A percentile compares a stretch with the other conserved stretches of the same genome.
phyloP scores from a whole-genome alignment of 2,888 invertebrate species.

The Polietes domitor region DNA sequence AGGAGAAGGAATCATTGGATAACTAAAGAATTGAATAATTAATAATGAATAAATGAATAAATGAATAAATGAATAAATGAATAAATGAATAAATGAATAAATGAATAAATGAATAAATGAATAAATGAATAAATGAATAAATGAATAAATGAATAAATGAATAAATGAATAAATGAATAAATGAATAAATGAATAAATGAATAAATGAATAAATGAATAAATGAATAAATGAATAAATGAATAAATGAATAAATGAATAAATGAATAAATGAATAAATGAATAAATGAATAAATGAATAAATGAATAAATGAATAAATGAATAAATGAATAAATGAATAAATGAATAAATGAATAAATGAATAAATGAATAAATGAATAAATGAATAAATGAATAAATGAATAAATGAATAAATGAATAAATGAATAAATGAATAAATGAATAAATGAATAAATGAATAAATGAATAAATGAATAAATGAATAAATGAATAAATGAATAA shows the following conservation, averaged over 20 bases:
- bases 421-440: neutral
- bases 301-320: neutral
- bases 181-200: neutral
- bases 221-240: neutral
- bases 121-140: slow-evolving; percentile 22
- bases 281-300: slow-evolving; percentile 1
- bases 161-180: slow-evolving; percentile 22
- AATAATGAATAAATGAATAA: no score
- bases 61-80: slow-evolving; percentile 5
- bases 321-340: slow-evolving; percentile 3
- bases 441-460: slow-evolving; percentile 1
- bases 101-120: slow-evolving; percentile 3
- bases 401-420: slow-evolving; percentile 3
- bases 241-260: neutral
- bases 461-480: slow-evolving; percentile 5
- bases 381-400: slow-evolving; percentile 12
- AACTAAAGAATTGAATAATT: neutral
- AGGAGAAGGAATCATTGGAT: neutral
- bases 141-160: neutral
- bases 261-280: slow-evolving; percentile 5
- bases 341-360: neutral
- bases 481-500: slow-evolving; percentile 1
- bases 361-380: slow-evolving; percentile 2
- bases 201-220: slow-evolving; percentile 20
- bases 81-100: slow-evolving; percentile 19